Percentiles rank a stretch among this genome's conserved stretches.
These are phyloP conservation scores for Brachyalestes nurse DNA, from an alignment of 2,797 vertebrate genomes.

Conservation along the genomic window DNA sequence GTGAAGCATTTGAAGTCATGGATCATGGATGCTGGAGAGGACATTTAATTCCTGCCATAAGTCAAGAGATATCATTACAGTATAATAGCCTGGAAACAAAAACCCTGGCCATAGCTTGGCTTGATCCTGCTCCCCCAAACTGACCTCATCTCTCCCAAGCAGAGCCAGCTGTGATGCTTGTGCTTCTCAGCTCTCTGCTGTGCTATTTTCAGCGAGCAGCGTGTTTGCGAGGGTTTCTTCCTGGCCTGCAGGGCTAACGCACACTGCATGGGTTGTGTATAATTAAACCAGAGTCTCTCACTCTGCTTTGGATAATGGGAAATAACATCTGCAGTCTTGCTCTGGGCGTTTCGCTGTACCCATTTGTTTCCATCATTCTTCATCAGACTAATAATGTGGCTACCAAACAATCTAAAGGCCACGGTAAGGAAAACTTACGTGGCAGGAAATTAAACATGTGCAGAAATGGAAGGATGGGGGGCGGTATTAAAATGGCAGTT, in stretches of 20 bases:
- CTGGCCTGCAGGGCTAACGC: constrained; percentile 48
- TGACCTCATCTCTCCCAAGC: constrained; percentile 22
- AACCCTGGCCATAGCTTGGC: constrained; percentile 1
- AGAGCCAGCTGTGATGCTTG: constrained; percentile 16
- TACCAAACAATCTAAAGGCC: constrained; percentile 53
- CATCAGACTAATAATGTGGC: constrained; percentile 54
- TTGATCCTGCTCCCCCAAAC: constrained; percentile 10
- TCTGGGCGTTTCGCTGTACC: constrained; percentile 44
- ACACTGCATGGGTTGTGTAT: constrained; percentile 56
- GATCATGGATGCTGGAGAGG: background rate
- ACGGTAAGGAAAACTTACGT: constrained; percentile 36
- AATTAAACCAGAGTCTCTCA: constrained; percentile 57
- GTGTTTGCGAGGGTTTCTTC: constrained; percentile 31
- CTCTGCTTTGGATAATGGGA: constrained; percentile 55
- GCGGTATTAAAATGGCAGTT: constrained; percentile 40
- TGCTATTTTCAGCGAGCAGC: constrained; percentile 21
- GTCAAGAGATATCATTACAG: constrained; percentile 13
- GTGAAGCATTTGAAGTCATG: background rate
- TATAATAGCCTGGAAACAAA: constrained; percentile 10
- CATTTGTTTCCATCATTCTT: constrained; percentile 60
- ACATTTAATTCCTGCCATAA: background rate
- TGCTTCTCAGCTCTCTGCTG: constrained; percentile 23
- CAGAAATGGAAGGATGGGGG: constrained; percentile 1
- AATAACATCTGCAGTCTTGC: constrained; percentile 58
- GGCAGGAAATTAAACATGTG: constrained; percentile 50